These are phyloP conservation scores for Fistularia commersonii DNA, from an alignment of 2,797 vertebrate genomes.

Conservation along the genomic window DNA sequence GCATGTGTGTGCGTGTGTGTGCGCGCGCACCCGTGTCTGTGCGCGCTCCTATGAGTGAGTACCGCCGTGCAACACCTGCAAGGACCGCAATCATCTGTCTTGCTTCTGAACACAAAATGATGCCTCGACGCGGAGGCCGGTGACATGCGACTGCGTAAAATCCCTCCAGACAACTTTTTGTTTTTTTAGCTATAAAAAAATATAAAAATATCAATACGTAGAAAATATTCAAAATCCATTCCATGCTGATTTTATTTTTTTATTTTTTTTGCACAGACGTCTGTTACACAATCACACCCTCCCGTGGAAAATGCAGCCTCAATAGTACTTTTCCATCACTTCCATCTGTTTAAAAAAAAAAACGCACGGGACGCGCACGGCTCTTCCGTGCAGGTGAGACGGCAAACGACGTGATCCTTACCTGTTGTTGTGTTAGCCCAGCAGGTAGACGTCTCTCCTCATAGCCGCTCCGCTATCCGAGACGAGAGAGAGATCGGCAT, in stretches of 20 bases:
- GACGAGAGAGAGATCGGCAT: slow-evolving; percentile 57
- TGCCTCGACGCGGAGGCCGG: too few relatives aligned
- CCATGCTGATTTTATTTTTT: too few relatives aligned
- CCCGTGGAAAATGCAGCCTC: too few relatives aligned
- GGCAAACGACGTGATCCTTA: slow-evolving; percentile 41
- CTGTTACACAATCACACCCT: neutral
- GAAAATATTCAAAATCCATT: too few relatives aligned
- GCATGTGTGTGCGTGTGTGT: slow-evolving; percentile 8
- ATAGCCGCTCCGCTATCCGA: slow-evolving; percentile 65
- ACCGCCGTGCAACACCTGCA: slow-evolving; percentile 46
- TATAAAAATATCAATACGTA: too few relatives aligned
- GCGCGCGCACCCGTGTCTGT: slow-evolving; percentile 5
- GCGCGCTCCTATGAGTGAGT: neutral
- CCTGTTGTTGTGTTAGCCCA: slow-evolving; percentile 75
- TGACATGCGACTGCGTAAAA: too few relatives aligned
- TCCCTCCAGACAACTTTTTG: too few relatives aligned
- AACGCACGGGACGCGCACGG: neutral
- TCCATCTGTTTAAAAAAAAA: neutral
- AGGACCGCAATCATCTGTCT: slow-evolving; percentile 65
- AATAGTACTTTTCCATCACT: neutral
- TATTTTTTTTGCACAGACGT: neutral
- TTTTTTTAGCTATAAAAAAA: too few relatives aligned
- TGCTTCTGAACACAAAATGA: slow-evolving; percentile 34
- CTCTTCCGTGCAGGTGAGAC: neutral
- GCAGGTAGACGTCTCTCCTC: slow-evolving; percentile 66